Evolutionary conservation across 2,113 vertebrate species (phyloP).

Genomic region (Boulengeromyrus knoepffleri): DNA sequence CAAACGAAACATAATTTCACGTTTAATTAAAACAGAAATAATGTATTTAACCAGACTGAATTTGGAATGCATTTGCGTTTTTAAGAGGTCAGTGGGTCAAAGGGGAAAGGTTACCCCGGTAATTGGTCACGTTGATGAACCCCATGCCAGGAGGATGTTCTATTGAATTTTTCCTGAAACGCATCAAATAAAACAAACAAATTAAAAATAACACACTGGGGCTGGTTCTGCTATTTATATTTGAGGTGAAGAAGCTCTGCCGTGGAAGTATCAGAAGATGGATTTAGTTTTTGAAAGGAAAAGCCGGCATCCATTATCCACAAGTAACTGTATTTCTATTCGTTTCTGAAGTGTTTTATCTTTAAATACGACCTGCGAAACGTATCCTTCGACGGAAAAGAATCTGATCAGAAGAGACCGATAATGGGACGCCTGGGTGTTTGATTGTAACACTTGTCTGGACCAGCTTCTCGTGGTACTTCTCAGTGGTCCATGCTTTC

Average conservation of each 20-base stretch:
- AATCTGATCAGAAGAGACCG: neutral
- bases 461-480: neutral
- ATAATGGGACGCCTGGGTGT: neutral
- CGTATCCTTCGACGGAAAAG: neutral
- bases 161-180: neutral
- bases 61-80: neutral
- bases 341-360: neutral
- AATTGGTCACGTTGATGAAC: neutral
- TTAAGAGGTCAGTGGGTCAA: neutral
- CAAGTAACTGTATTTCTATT: neutral
- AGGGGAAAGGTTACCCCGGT: neutral
- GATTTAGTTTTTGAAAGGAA: neutral
- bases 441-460: neutral
- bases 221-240: neutral
- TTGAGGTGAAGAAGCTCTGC: neutral
- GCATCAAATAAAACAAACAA: neutral
- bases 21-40: neutral
- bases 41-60: neutral
- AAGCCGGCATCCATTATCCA: neutral
- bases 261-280: neutral
- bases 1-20: neutral
- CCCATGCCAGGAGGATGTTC: neutral
- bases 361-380: neutral
- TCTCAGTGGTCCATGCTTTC: neutral
- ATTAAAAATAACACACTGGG: neutral